Conservation (phyloP, 2,797 vertebrate genomes). For the Coranthus polyacanthus region DNA sequence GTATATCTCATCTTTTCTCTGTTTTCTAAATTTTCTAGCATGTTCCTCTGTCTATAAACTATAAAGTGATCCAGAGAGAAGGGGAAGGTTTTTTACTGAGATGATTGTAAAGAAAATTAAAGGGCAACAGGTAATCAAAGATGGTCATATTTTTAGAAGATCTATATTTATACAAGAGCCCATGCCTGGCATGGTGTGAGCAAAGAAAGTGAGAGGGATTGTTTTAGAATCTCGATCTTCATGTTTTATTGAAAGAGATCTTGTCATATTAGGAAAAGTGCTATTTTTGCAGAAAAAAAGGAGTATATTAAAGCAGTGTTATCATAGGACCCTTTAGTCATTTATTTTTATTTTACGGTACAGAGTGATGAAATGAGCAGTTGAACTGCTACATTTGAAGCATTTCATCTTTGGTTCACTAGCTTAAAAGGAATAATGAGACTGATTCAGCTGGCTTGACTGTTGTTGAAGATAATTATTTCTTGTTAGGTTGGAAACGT, state of each 20-base stretch:
- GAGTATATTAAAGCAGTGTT: slow-evolving; percentile 68
- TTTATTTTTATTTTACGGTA: slow-evolving; percentile 65
- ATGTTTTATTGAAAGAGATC: slow-evolving; percentile 74
- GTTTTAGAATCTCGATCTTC: slow-evolving; percentile 82
- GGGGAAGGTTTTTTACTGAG: slow-evolving; percentile 64
- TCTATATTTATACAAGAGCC: slow-evolving; percentile 85
- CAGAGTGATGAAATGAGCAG: slow-evolving; percentile 71
- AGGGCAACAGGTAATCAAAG: slow-evolving; percentile 69
- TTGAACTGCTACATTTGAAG: slow-evolving; percentile 75
- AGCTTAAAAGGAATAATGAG: slow-evolving; percentile 64
- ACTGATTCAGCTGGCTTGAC: slow-evolving; percentile 65
- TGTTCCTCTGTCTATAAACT: slow-evolving; percentile 65
- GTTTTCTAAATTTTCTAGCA: slow-evolving; percentile 57
- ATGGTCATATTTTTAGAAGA: slow-evolving; percentile 82
- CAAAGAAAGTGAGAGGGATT: slow-evolving; percentile 77
- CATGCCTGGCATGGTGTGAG: slow-evolving; percentile 68
- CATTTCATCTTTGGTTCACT: slow-evolving; percentile 67
- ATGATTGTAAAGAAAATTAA: slow-evolving; percentile 68
- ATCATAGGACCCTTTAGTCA: slow-evolving; percentile 65
- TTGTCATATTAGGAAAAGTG: slow-evolving; percentile 73
- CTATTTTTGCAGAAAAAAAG: slow-evolving; percentile 80
- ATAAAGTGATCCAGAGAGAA: slow-evolving; percentile 64
- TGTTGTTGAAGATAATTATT: slow-evolving; percentile 64
- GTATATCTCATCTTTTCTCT: slow-evolving; percentile 51
- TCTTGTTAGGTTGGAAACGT: slow-evolving; percentile 52